phyloP scores from a whole-genome alignment of 2,797 vertebrate species.

The Tolypeutes matacus region DNA sequence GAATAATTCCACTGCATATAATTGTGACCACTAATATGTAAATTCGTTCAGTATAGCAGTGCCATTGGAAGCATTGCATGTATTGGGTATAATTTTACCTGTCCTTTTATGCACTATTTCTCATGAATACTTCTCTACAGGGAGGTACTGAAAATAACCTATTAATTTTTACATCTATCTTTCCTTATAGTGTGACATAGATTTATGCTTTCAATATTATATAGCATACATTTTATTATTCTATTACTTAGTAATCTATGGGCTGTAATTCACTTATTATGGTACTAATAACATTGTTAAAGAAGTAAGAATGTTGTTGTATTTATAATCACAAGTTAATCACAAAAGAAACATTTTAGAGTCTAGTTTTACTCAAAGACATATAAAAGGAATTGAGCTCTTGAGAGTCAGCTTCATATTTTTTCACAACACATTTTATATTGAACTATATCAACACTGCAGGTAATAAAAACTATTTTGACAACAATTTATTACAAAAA shows the following conservation, averaged over 20 bases:
- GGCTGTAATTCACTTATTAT: background rate
- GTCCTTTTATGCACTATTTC: background rate
- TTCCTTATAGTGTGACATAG: background rate
- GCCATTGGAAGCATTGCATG: background rate
- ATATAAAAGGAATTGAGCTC: background rate
- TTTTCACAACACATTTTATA: background rate
- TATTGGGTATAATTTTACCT: background rate
- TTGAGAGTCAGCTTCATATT: background rate
- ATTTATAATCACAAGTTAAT: background rate
- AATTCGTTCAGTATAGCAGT: background rate
- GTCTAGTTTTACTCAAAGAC: background rate
- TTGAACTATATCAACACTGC: background rate
- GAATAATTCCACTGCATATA: background rate
- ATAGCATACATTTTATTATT: background rate
- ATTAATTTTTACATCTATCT: background rate
- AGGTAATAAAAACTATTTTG: background rate
- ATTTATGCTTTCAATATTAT: background rate
- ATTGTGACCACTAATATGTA: constrained; percentile 28
- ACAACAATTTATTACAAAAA: background rate
- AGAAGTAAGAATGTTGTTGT: background rate
- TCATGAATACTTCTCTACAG: background rate
- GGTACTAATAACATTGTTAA: background rate
- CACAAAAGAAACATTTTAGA: background rate
- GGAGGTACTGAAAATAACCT: background rate
- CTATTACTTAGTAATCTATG: constrained; percentile 5